Percentiles rank a stretch among this genome's conserved stretches.
Conservation (phyloP, 2,113 vertebrate genomes). For the Cebidichthys violaceus region DNA sequence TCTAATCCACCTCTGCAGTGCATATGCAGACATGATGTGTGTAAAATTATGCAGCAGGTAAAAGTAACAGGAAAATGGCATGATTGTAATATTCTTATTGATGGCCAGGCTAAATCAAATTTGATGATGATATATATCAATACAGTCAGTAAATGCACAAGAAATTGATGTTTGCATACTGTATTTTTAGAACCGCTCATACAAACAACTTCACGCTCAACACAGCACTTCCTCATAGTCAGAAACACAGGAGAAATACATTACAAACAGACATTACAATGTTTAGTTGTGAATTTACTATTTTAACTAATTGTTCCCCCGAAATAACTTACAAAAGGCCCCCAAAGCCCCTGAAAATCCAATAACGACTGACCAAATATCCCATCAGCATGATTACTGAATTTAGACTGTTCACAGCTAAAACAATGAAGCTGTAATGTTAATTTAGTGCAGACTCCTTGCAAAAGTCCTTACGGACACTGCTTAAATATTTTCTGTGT, state of each 20-base stretch:
- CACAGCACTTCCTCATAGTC: too few species aligned
- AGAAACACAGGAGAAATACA: neutral
- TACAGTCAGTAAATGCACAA: neutral
- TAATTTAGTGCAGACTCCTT: slow-evolving; percentile 14
- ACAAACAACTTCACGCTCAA: too few species aligned
- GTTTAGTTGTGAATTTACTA: neutral
- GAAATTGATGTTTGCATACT: neutral
- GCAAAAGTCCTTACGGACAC: slow-evolving; percentile 1
- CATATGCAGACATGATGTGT: slow-evolving; percentile 32
- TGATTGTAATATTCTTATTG: neutral
- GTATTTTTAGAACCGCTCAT: neutral
- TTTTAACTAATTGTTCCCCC: too few species aligned
- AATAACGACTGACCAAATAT: neutral
- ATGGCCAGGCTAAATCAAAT: neutral
- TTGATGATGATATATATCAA: neutral
- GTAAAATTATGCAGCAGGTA: slow-evolving; percentile 31
- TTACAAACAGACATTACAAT: neutral
- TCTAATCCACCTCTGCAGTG: neutral
- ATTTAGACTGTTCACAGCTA: neutral
- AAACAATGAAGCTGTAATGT: neutral
- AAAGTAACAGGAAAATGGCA: neutral
- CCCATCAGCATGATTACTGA: neutral
- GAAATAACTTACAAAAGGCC: neutral
- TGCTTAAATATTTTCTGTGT: slow-evolving; percentile 13
- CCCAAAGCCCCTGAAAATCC: neutral